Conservation (phyloP, 1,140 invertebrate genomes). For the fruit fly (Drosophila melanogaster) region DNA sequence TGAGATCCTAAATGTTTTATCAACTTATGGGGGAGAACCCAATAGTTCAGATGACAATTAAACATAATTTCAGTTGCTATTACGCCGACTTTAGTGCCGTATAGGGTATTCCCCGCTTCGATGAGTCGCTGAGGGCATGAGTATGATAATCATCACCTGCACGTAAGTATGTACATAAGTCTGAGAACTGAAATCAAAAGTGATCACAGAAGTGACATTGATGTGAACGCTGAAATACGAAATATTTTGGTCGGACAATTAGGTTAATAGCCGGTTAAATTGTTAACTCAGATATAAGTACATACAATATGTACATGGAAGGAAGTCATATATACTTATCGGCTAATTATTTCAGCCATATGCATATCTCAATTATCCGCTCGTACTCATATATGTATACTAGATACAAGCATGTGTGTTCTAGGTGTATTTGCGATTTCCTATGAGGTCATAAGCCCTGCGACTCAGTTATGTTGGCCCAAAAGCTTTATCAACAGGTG, state of each 20-base stretch:
- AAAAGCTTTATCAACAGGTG: constrained; percentile 50
- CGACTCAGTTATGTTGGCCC: constrained; percentile 44
- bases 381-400: constrained; percentile 10
- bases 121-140: neutral
- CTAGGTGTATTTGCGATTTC: constrained; percentile 11
- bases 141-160: constrained; percentile 36
- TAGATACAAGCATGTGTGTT: constrained; percentile 10
- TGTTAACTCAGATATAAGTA: constrained; percentile 28
- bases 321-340: constrained; percentile 50
- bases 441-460: constrained; percentile 50
- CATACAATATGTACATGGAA: constrained; percentile 10
- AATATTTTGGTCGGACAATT: constrained; percentile 60
- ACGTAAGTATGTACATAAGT: constrained; percentile 32
- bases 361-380: constrained; percentile 27
- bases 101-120: neutral
- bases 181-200: constrained; percentile 25
- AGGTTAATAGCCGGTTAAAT: constrained; percentile 62
- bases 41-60: neutral
- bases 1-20: no score
- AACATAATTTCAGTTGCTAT: neutral
- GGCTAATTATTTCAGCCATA: constrained; percentile 36
- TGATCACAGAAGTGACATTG: constrained; percentile 56
- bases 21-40: no score
- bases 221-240: constrained; percentile 26
- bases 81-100: neutral